Evolutionary conservation across 2,888 invertebrate species (phyloP), one percentile per base, ranked within the genome.

Genomic region (Zhuqinia jingwanae): DNA sequence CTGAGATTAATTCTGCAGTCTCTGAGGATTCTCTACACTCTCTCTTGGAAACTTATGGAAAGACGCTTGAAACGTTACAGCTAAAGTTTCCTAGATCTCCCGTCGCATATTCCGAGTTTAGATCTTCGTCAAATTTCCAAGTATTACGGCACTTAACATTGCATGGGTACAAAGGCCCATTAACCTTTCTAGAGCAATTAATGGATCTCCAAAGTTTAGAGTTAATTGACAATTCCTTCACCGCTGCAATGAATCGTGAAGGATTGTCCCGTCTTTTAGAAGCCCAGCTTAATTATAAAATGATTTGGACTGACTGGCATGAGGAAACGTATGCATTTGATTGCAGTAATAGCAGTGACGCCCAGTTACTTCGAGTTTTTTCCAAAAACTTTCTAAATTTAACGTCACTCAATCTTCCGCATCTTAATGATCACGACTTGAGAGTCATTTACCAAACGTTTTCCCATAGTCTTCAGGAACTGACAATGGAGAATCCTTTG

Each of bases 1-100:
- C 85, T n/a, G 85, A 85, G 17, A 85, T 85, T 11, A 85, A 85
- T 47, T 85, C 85, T 17, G 47, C 85, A n/a, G 85, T 85, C 13
- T 78, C 85, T 10, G 70, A 73, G 50, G 85, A 85, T 1, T 78
- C 78, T n/a, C 30, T 85, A 13, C 78, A 85, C n/a, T 85, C 85
- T 0, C 58, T 85, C 1, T 36, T 85, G 30, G 47, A 58, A 73
- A 78, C 60, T 8, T 85, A 68, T 73, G 85, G 77, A 60, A 79
- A 73, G 47, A 85, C 85, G 2, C 22, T 85, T 0, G 20, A 42
- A 27, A 25, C 70, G 10, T 25, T 85, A 2, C 85, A 85, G 50
- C 53, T 85, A 0, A 85, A 85, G n/a, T 85, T 85, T 50, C 85
- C 85, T 0, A 77, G 70, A 3, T 78, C 85, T 11, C 78, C 85